phyloP scores from a whole-genome alignment of 2,797 vertebrate genomes.

The Ctenosaura bakeri region DNA sequence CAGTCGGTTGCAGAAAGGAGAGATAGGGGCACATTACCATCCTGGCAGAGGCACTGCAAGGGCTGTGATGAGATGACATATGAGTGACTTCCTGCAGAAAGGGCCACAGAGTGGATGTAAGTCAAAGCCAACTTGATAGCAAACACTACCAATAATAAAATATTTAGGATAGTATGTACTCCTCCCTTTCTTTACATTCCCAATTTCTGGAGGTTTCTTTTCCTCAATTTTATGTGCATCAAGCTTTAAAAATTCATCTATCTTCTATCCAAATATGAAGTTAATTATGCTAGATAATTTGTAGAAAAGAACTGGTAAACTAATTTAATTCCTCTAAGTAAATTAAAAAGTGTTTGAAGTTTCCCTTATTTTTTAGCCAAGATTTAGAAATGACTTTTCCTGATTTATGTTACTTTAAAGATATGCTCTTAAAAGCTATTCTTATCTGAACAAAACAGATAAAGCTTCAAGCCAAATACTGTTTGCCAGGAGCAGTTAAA shows the following conservation, averaged over 20 bases:
- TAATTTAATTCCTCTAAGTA: slow-evolving; percentile 33
- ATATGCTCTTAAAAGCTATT: slow-evolving; percentile 51
- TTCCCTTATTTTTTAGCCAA: slow-evolving; percentile 46
- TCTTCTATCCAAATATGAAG: slow-evolving; percentile 33
- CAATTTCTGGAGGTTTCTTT: neutral
- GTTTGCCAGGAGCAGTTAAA: slow-evolving; percentile 8
- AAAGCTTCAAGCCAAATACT: slow-evolving; percentile 10
- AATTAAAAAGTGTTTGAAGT: slow-evolving; percentile 40
- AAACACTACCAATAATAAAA: neutral
- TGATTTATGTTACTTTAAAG: slow-evolving; percentile 53
- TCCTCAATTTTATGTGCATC: neutral
- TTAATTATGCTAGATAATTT: slow-evolving; percentile 33
- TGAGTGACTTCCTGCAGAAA: too few relatives aligned
- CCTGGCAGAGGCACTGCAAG: too few relatives aligned
- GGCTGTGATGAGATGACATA: too few relatives aligned
- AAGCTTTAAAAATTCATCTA: slow-evolving; percentile 32
- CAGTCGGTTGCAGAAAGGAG: too few relatives aligned
- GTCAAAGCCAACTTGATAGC: too few relatives aligned
- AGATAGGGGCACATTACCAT: too few relatives aligned
- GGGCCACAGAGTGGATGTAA: too few relatives aligned
- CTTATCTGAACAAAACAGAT: slow-evolving; percentile 42
- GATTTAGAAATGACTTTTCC: slow-evolving; percentile 38
- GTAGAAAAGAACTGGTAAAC: slow-evolving; percentile 25
- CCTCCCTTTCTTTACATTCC: neutral
- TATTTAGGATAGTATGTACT: neutral